A percentile compares a stretch with the other conserved stretches of the same genome.
Evolutionary conservation across 2,113 vertebrate species (phyloP).

Genomic region (Xenopus borealis): DNA sequence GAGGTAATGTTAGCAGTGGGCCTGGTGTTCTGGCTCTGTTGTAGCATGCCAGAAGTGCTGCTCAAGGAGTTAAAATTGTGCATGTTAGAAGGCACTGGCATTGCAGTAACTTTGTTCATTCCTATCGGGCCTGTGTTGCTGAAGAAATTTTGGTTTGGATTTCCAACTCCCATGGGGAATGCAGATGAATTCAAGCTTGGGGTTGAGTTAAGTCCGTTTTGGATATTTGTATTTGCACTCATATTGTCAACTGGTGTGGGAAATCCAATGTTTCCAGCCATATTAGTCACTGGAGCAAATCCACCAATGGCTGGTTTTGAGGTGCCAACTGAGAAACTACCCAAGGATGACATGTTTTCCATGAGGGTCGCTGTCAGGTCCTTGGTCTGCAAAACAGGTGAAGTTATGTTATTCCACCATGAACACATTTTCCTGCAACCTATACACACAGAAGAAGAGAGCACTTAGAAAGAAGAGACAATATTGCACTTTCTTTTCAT

Average conservation of each 20-base stretch:
- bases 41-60: conserved; percentile 55
- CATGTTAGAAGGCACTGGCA: conserved; percentile 73
- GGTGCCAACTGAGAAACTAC: conserved; percentile 69
- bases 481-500: too few species aligned
- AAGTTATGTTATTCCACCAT: neutral
- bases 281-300: conserved; percentile 68
- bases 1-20: conserved; percentile 81
- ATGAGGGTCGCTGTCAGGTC: conserved; percentile 91
- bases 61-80: conserved; percentile 77
- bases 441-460: too few species aligned
- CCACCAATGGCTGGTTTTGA: conserved; percentile 65
- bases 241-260: conserved; percentile 63
- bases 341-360: conserved; percentile 85
- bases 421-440: too few species aligned
- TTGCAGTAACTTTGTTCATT: conserved; percentile 54
- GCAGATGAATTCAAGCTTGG: conserved; percentile 78
- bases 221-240: conserved; percentile 65
- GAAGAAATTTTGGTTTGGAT: conserved; percentile 73
- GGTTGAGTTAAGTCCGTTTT: conserved; percentile 78
- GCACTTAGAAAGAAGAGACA: too few species aligned
- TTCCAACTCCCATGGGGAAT: conserved; percentile 70
- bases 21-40: conserved; percentile 66
- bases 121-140: conserved; percentile 57
- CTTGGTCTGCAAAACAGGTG: conserved; percentile 75
- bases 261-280: conserved; percentile 68